Evolutionary conservation across 2,113 vertebrate species (phyloP).

Genomic region (Ondatra zibethicus): DNA sequence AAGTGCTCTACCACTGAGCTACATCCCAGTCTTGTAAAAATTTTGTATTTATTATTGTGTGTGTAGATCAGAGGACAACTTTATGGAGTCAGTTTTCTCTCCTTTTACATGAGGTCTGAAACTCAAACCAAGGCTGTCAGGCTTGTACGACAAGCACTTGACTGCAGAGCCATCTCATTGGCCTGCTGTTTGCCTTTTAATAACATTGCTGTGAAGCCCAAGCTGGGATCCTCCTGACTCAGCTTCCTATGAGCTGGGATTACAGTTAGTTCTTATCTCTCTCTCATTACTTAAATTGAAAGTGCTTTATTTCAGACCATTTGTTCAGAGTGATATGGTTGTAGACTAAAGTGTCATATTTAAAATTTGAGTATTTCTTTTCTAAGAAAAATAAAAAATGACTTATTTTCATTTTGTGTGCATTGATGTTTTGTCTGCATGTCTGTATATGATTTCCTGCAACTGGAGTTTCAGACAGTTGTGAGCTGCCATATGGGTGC

Average conservation of each 20-base stretch:
- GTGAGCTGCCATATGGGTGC: not conserved
- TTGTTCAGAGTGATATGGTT: not conserved
- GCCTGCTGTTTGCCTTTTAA: not conserved
- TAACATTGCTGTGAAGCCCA: not conserved
- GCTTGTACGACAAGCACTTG: not conserved
- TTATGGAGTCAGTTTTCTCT: not conserved
- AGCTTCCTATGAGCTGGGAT: not conserved
- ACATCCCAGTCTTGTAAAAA: not conserved
- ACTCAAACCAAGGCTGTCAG: not conserved
- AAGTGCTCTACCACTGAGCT: not conserved
- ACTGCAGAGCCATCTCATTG: not conserved
- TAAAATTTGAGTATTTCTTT: constrained; percentile 48
- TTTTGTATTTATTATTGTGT: not conserved
- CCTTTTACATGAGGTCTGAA: not conserved
- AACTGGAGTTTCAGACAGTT: not conserved
- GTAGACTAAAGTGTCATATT: not conserved
- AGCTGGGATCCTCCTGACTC: not conserved
- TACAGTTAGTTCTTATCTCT: not conserved
- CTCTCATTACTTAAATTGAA: constrained; percentile 53
- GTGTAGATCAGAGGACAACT: not conserved
- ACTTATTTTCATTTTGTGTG: not conserved
- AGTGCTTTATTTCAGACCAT: constrained; percentile 42
- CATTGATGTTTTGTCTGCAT: not conserved
- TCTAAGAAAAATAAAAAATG: not conserved
- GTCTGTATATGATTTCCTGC: not conserved